Conservation (phyloP, 2,113 vertebrate genomes). For the Plectropomus leopardus region DNA sequence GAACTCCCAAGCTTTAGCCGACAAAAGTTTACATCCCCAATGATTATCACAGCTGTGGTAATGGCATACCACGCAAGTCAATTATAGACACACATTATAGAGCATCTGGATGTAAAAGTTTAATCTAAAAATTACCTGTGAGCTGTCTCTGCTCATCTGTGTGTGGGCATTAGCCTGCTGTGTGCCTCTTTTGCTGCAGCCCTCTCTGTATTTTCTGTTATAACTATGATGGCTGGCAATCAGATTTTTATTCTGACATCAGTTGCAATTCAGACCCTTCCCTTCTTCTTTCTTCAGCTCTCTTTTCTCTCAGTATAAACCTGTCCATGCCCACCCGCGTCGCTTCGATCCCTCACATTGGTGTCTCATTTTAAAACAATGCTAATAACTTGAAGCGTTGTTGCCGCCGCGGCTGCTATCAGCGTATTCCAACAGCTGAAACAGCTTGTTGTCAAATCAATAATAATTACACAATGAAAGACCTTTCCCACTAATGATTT, state of each 20-base stretch:
- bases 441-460: constrained; percentile 79
- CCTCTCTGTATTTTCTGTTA: not conserved
- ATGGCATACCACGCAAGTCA: not conserved
- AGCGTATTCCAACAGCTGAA: constrained; percentile 54
- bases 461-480: constrained; percentile 81
- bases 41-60: not conserved
- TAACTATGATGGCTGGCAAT: not conserved
- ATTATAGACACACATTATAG: not conserved
- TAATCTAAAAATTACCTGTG: not conserved
- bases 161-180: not conserved
- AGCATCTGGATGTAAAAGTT: not conserved
- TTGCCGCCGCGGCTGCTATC: constrained; percentile 51
- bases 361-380: constrained; percentile 52
- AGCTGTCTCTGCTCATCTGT: not conserved
- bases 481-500: constrained; percentile 71
- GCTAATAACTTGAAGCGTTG: constrained; percentile 67
- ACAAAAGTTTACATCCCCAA: not conserved
- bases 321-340: not conserved
- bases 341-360: constrained; percentile 46
- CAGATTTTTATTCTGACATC: constrained; percentile 6
- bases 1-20: too few relatives aligned
- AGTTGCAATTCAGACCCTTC: not conserved
- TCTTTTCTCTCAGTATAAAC: not conserved
- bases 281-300: not conserved
- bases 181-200: not conserved